A percentile compares a stretch with the other conserved stretches of the same genome.
Evolutionary conservation across 2,113 vertebrate species (phyloP).

Genomic region (Mirza zaza): DNA sequence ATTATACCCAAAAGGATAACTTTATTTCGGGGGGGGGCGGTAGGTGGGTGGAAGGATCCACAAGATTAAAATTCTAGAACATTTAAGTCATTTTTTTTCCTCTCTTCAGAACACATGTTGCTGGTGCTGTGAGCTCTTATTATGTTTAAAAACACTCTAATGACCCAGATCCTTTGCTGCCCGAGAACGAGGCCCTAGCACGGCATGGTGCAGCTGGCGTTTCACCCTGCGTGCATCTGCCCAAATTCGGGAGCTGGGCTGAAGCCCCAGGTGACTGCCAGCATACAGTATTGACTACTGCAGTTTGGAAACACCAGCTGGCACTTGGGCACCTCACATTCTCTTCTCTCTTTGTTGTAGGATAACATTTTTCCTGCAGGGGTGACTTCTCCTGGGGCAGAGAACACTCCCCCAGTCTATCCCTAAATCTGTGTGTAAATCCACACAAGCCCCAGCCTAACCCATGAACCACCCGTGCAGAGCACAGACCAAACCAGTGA

Average conservation of each 20-base stretch:
- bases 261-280: not conserved
- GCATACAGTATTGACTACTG: not conserved
- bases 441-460: not conserved
- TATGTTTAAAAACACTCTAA: slow-evolving; percentile 52
- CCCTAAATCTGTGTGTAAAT: not conserved
- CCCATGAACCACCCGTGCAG: not conserved
- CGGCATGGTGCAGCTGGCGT: slow-evolving; percentile 10
- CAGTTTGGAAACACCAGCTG: slow-evolving; percentile 39
- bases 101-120: slow-evolving; percentile 37
- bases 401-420: not conserved
- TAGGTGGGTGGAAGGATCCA: not conserved
- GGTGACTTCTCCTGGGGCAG: not conserved
- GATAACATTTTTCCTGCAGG: not conserved
- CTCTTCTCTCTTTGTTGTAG: slow-evolving; percentile 44
- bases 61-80: slow-evolving; percentile 69
- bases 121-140: slow-evolving; percentile 47
- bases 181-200: slow-evolving; percentile 26
- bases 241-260: not conserved
- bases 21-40: not conserved
- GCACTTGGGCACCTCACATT: not conserved
- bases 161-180: slow-evolving; percentile 6
- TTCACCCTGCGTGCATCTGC: slow-evolving; percentile 47
- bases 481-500: not conserved
- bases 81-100: slow-evolving; percentile 10
- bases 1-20: slow-evolving; percentile 38